Base-by-base conservation (phyloP, 1,140 invertebrate genomes). In the Heliconius hewitsoni region DNA sequence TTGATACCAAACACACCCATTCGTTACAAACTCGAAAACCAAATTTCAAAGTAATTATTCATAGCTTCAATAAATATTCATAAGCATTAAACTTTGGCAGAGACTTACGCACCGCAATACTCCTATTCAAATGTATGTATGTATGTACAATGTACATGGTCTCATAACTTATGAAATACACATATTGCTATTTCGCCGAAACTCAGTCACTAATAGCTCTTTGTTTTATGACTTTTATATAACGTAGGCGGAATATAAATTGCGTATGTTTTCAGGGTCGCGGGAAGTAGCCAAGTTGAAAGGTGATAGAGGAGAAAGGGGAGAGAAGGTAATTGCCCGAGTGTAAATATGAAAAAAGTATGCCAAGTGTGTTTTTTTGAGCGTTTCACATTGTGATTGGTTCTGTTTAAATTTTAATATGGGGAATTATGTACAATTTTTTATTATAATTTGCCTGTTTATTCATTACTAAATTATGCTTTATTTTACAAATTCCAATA, bases 291-390 rank as follows among this genome's bases (percentile, higher is more conserved):
- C 81, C 37, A 86, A 84, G 80, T 78, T 87, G 71, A 93, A 91
- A 82, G 90, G 89, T 71, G 90, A 91, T 60, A 85, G 83, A 72
- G 91, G 91, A 73, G 91, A 93, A 46, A 84, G 85, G 76, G 91
- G 91, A 46, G 92, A 93, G 82, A 94, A 94, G 91, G 92, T 94
- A 93, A 92, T 89, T 88, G 87, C 80, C 76, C 75, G 37, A 57
- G 77, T 76, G 71, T 81, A 75, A 82, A 81, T 77, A 82, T 52
- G 76, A 81, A 85, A 80, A 46, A 37, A 66, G 8, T 27, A 27
- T 66, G 60, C 9, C 23, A 66, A 66, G 27, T 66, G 11, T 27
- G 60, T 66, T 66, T 4, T 66, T 11, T 4, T 13, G 11, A 66
- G 16, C 4, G 23, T 30, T 66, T 30, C 27, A 1, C 13, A 16